A percentile compares a stretch with the other conserved stretches of the same genome.
Conservation (phyloP, 2,888 invertebrate genomes). For the Chelonus formosanus region DNA sequence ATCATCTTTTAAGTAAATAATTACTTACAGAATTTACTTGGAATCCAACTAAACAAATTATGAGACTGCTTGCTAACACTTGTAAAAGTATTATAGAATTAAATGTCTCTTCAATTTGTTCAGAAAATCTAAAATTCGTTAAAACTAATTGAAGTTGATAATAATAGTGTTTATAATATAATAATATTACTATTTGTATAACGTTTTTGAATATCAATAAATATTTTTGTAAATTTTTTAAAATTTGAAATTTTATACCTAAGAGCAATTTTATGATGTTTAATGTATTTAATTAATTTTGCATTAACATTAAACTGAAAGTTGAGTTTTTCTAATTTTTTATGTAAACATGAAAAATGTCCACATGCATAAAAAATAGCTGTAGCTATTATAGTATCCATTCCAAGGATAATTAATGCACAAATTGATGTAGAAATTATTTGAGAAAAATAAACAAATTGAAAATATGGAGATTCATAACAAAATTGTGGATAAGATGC, state of each 20-base stretch:
- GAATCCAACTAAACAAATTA: constrained; percentile 53
- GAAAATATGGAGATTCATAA: constrained; percentile 45
- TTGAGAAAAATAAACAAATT: constrained; percentile 50
- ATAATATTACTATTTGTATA: too few species aligned
- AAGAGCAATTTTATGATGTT: constrained; percentile 40
- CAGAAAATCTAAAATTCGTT: constrained; percentile 46
- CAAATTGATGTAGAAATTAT: constrained; percentile 48
- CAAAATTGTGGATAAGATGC: constrained; percentile 49
- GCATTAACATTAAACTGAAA: constrained; percentile 24
- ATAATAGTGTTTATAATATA: too few species aligned
- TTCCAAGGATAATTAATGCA: constrained; percentile 48
- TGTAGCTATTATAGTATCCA: constrained; percentile 51
- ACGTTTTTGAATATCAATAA: too few species aligned
- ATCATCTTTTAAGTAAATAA: too few species aligned
- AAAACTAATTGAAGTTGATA: too few species aligned
- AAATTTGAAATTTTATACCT: constrained; percentile 25
- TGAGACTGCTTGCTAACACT: constrained; percentile 49
- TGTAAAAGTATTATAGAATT: constrained; percentile 50
- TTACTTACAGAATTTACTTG: constrained; percentile 48
- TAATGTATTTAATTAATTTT: constrained; percentile 26
- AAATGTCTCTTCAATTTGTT: constrained; percentile 50
- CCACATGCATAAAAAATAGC: constrained; percentile 52
- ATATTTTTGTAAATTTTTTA: too few species aligned
- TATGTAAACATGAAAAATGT: constrained; percentile 48
- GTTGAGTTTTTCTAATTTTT: constrained; percentile 40